A percentile compares a stretch with the other conserved stretches of the same genome.
These are phyloP conservation scores for Luperina nickerlii DNA, from an alignment of 2,888 invertebrate genomes.

Conservation along the genomic window DNA sequence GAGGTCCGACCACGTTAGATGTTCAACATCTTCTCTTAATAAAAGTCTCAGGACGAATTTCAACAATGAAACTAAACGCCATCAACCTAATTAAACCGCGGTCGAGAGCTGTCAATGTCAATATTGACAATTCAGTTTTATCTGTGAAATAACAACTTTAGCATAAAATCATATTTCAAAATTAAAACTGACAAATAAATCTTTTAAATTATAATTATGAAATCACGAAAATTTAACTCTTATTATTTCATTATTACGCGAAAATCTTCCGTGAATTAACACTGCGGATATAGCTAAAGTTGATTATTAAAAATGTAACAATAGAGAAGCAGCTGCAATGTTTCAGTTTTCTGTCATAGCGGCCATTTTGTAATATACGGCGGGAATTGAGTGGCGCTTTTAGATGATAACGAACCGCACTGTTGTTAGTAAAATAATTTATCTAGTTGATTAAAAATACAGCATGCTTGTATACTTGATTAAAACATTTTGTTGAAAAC, in stretches of 20 bases:
- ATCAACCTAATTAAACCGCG: not conserved
- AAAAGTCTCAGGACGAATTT: too few relatives aligned
- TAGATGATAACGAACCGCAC: slow-evolving; percentile 1
- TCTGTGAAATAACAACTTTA: not conserved
- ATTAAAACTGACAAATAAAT: not conserved
- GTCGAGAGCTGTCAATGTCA: not conserved
- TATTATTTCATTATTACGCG: not conserved
- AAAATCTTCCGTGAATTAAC: not conserved
- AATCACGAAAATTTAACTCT: not conserved
- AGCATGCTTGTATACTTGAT: too few relatives aligned
- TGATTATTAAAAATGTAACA: slow-evolving; percentile 29
- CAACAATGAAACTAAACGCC: not conserved
- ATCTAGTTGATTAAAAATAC: too few relatives aligned
- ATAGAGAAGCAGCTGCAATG: slow-evolving; percentile 34
- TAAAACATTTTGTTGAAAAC: too few relatives aligned
- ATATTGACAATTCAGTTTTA: not conserved
- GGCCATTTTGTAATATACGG: slow-evolving; percentile 42
- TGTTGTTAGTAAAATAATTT: not conserved
- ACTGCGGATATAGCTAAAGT: not conserved
- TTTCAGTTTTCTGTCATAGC: slow-evolving; percentile 22
- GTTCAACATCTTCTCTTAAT: too few relatives aligned
- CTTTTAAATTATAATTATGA: not conserved
- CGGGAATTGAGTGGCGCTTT: slow-evolving; percentile 18
- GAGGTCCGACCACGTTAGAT: too few relatives aligned
- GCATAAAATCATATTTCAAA: not conserved